Evolutionary conservation across 2,888 invertebrate genomes (phyloP).

Genomic region (Spicauda simplicius): DNA sequence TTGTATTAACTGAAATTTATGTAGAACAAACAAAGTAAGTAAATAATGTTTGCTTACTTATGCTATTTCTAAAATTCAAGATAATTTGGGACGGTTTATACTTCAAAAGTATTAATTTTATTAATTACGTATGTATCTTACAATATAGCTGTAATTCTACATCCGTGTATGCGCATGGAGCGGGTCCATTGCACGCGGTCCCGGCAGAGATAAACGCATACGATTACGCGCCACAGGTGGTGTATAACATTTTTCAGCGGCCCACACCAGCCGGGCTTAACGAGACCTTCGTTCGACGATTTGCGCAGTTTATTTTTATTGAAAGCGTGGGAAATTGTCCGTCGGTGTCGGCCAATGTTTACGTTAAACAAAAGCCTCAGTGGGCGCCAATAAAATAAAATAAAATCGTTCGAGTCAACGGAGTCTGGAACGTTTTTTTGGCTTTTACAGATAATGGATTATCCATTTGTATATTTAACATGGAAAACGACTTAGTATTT

Average conservation of each 20-base stretch:
- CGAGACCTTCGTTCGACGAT: slow-evolving; percentile 65
- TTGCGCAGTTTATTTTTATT: slow-evolving; percentile 74
- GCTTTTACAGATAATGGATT: slow-evolving; percentile 3
- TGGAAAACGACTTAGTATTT: background rate
- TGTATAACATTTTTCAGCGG: slow-evolving; percentile 83
- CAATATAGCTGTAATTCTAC: slow-evolving; percentile 42
- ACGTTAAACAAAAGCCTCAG: slow-evolving; percentile 31
- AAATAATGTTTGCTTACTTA: too few species aligned
- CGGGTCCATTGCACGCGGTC: slow-evolving; percentile 66
- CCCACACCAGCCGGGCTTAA: slow-evolving; percentile 66
- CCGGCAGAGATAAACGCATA: slow-evolving; percentile 80
- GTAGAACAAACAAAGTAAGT: too few species aligned
- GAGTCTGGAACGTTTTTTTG: background rate
- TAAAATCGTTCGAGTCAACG: background rate
- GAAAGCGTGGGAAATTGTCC: slow-evolving; percentile 65
- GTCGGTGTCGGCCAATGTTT: slow-evolving; percentile 26
- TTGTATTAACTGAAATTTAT: too few species aligned
- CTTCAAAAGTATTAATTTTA: too few species aligned
- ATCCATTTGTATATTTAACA: slow-evolving; percentile 1
- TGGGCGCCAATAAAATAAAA: slow-evolving; percentile 24
- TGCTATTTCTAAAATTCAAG: too few species aligned
- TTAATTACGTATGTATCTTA: too few species aligned
- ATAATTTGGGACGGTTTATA: too few species aligned
- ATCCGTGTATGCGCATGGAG: slow-evolving; percentile 53
- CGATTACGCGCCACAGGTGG: slow-evolving; percentile 84